Conservation (phyloP, 2,113 vertebrate species). For the Bucco capensis region DNA sequence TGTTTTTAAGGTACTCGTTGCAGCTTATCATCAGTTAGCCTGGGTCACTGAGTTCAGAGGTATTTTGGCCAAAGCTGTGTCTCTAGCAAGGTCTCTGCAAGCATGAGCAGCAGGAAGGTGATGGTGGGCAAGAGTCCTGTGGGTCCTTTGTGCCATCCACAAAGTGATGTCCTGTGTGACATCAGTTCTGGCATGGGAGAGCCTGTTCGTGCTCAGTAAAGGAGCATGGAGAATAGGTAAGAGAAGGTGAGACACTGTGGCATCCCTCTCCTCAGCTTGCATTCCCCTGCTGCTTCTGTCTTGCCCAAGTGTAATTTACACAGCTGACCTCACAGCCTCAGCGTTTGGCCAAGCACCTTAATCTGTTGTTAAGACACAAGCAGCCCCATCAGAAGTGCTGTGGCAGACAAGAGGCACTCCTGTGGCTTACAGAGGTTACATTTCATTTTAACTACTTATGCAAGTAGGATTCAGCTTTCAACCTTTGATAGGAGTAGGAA, state of each 20-base stretch:
- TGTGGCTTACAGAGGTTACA: not conserved
- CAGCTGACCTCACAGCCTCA: not conserved
- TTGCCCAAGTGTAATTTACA: not conserved
- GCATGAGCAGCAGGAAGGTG: not conserved
- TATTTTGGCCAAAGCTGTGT: not conserved
- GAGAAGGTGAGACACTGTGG: not conserved
- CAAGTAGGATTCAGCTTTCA: not conserved
- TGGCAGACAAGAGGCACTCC: not conserved
- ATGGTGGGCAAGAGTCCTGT: not conserved
- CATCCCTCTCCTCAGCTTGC: not conserved
- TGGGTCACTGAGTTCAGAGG: not conserved
- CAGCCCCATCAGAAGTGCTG: not conserved
- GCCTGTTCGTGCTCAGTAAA: not conserved
- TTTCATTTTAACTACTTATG: not conserved
- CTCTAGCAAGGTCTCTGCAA: not conserved
- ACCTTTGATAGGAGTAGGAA: not conserved
- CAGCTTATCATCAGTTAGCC: not conserved
- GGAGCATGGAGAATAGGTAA: not conserved
- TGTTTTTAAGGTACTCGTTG: constrained; percentile 12
- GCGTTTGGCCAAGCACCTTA: not conserved
- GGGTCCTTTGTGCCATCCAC: not conserved
- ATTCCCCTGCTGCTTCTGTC: not conserved
- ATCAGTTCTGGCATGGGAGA: not conserved
- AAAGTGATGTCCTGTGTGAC: not conserved
- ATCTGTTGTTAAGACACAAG: not conserved